Percentiles rank a stretch among this genome's conserved stretches.
phyloP scores from a whole-genome alignment of 2,888 invertebrate genomes.

The Nezara viridula region DNA sequence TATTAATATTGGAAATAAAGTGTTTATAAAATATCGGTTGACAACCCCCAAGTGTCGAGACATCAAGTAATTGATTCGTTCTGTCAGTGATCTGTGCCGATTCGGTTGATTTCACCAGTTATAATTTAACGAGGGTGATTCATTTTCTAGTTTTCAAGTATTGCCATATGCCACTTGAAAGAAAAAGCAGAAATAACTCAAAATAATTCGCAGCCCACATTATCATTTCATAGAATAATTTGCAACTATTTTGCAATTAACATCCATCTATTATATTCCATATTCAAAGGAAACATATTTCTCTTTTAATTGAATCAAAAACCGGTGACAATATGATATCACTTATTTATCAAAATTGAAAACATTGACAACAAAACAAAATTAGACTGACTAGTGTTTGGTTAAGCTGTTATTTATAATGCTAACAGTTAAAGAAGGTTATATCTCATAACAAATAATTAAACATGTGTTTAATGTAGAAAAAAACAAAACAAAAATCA shows the following conservation, averaged over 20 bases:
- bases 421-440: background rate
- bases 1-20: background rate
- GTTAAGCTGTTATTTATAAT: background rate
- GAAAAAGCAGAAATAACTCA: background rate
- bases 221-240: background rate
- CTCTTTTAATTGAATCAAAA: background rate
- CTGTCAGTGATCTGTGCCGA: background rate
- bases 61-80: conserved; percentile 3
- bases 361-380: background rate
- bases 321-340: background rate
- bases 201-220: background rate
- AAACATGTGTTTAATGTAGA: background rate
- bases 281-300: background rate
- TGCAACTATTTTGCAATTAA: background rate
- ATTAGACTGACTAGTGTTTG: background rate
- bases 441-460: background rate
- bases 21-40: background rate
- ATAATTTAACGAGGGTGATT: background rate
- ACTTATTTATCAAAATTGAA: background rate
- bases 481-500: background rate
- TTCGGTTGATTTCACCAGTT: conserved; percentile 24
- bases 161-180: background rate
- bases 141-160: background rate
- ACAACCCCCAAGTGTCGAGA: conserved; percentile 8
- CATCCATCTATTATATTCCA: background rate